These are phyloP conservation scores for Hyppa rectilinea DNA, from an alignment of 2,888 invertebrate species.

Conservation along the genomic window DNA sequence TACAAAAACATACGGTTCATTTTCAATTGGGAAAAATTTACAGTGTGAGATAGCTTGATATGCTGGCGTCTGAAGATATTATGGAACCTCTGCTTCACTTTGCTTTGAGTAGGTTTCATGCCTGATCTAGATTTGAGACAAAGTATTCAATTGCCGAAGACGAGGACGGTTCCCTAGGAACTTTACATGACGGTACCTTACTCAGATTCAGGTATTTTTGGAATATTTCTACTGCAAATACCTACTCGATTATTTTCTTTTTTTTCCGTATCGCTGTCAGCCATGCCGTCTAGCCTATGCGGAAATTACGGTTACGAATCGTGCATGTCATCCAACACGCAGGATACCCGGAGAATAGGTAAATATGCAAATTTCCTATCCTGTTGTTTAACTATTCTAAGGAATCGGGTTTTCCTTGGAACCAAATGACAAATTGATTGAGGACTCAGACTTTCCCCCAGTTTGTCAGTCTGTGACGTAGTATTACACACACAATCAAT, in stretches of 20 bases:
- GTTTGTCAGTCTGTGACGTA: constrained; percentile 20
- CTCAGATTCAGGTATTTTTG: neutral
- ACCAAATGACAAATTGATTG: constrained; percentile 16
- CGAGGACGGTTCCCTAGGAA: neutral
- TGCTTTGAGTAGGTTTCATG: too few species aligned
- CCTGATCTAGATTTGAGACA: too few species aligned
- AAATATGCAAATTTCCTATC: neutral
- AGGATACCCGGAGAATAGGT: neutral
- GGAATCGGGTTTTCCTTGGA: constrained; percentile 13
- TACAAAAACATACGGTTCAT: too few species aligned
- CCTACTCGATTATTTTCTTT: neutral
- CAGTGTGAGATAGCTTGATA: too few species aligned
- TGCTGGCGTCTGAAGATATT: too few species aligned
- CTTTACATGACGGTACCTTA: neutral
- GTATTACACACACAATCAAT: neutral
- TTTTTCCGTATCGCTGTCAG: neutral
- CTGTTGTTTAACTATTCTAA: neutral
- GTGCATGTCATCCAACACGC: neutral
- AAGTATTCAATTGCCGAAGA: too few species aligned
- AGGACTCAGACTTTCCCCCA: constrained; percentile 20
- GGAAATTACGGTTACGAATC: neutral
- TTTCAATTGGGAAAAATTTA: too few species aligned
- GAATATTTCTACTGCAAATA: neutral
- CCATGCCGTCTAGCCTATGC: neutral
- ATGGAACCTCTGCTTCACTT: too few species aligned